A percentile compares a stretch with the other conserved stretches of the same genome.
phyloP scores from a whole-genome alignment of 2,113 vertebrate genomes.

The Crotalus viridis region DNA sequence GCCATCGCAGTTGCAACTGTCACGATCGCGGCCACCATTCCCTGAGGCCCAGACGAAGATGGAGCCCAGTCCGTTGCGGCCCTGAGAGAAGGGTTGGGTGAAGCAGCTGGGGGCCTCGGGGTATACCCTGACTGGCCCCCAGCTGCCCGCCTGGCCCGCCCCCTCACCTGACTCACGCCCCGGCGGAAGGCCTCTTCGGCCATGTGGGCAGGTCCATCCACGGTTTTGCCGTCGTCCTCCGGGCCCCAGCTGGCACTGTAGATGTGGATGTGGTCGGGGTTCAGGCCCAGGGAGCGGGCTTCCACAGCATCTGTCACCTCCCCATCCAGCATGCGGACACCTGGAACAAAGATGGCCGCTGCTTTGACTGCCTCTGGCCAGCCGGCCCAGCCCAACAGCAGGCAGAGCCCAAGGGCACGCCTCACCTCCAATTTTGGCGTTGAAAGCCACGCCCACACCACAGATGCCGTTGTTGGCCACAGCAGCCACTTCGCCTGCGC shows the following conservation, averaged over 20 bases:
- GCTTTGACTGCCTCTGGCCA: background rate
- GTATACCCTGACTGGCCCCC: background rate
- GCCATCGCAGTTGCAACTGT: conserved; percentile 99
- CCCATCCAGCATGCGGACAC: conserved; percentile 97
- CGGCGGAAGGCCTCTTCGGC: conserved; percentile 92
- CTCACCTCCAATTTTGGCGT: conserved; percentile 91
- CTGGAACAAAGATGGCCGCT: conserved; percentile 59
- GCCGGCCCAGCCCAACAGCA: background rate
- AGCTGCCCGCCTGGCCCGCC: fast-evolving
- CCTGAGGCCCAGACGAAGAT: conserved; percentile 99
- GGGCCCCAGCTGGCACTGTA: conserved; percentile 96
- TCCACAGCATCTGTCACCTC: conserved; percentile 97
- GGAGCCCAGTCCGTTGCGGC: conserved; percentile 88
- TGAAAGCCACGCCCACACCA: conserved; percentile 91
- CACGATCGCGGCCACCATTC: conserved; percentile 91
- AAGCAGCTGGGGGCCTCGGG: background rate
- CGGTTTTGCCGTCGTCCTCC: conserved; percentile 93
- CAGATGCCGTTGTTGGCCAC: conserved; percentile 92
- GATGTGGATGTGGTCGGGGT: conserved; percentile 90
- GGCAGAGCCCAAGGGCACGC: fast-evolving
- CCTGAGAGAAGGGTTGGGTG: conserved; percentile 68
- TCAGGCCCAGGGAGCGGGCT: conserved; percentile 91
- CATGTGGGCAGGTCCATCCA: conserved; percentile 93
- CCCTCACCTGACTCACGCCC: conserved; percentile 89
- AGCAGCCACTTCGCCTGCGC: conserved; percentile 91